Evolutionary conservation across 1,140 invertebrate genomes (phyloP).

Genomic region (Ceratosolen fusciceps): DNA sequence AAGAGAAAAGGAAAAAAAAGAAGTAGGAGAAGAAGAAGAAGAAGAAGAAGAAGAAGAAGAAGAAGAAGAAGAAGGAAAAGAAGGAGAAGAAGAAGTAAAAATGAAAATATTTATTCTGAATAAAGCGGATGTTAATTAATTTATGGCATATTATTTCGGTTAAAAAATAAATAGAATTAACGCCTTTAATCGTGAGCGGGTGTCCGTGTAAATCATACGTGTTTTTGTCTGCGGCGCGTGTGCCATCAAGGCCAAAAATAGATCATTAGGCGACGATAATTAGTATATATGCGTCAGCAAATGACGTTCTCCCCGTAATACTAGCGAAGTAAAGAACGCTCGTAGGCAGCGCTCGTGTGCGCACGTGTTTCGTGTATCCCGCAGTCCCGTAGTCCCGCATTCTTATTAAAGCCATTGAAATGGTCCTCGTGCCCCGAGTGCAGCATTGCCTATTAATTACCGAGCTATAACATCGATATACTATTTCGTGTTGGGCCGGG

Average conservation of each 20-base stretch:
- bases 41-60: no score
- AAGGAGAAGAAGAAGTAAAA: not conserved
- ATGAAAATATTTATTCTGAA: constrained; percentile 28
- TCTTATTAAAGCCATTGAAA: constrained; percentile 48
- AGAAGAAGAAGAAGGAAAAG: not conserved
- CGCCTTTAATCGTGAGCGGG: constrained; percentile 42
- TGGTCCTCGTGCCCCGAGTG: constrained; percentile 37
- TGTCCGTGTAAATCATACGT: constrained; percentile 45
- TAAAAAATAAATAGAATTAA: constrained; percentile 45
- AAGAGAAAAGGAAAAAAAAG: no score
- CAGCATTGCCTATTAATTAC: constrained; percentile 24
- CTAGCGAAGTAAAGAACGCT: constrained; percentile 17
- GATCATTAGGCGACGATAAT: constrained; percentile 52
- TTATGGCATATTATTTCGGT: constrained; percentile 42
- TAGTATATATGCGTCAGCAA: constrained; percentile 52
- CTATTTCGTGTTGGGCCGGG: constrained; percentile 4
- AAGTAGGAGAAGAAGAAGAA: no score
- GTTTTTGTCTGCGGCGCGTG: constrained; percentile 45
- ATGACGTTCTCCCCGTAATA: constrained; percentile 47
- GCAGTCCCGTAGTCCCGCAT: not conserved
- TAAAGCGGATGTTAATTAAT: constrained; percentile 42
- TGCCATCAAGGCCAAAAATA: constrained; percentile 50
- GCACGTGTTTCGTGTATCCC: constrained; percentile 27
- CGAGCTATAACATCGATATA: constrained; percentile 5
- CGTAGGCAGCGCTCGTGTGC: not conserved